Conservation (phyloP, 2,113 vertebrate genomes). For the Sinocyclocheilus anshuiensis region DNA sequence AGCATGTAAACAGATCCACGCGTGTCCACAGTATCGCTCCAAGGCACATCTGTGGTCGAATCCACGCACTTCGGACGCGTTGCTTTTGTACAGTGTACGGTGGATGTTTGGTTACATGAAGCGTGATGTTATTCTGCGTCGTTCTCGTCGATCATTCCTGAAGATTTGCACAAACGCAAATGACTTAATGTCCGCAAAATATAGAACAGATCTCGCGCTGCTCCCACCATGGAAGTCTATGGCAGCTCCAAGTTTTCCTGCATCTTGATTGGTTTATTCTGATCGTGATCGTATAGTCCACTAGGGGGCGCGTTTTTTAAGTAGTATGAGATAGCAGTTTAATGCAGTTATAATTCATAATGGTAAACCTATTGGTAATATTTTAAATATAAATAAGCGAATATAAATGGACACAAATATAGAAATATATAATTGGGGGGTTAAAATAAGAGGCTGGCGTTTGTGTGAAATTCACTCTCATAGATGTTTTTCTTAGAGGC, state of each 20-base stretch:
- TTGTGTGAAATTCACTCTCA: background rate
- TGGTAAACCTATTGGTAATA: background rate
- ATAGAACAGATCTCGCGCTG: background rate
- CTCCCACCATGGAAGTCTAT: background rate
- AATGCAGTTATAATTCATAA: background rate
- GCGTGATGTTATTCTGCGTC: background rate
- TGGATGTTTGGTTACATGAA: background rate
- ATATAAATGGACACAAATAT: background rate
- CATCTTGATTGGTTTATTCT: constrained; percentile 18
- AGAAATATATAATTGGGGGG: background rate
- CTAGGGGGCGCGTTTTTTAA: constrained; percentile 16
- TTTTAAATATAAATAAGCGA: background rate
- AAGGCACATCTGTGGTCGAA: background rate
- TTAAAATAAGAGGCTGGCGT: background rate
- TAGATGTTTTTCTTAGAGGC: background rate
- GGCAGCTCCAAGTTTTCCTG: constrained; percentile 28
- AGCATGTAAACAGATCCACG: constrained; percentile 33
- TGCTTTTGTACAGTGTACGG: background rate
- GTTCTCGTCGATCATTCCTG: background rate
- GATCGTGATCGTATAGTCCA: background rate
- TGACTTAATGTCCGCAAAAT: background rate
- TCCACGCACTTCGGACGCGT: background rate
- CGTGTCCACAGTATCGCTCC: background rate
- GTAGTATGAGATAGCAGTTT: background rate
- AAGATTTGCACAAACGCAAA: background rate